phyloP scores from a whole-genome alignment of 2,797 vertebrate genomes.

The Trachops cirrhosus region DNA sequence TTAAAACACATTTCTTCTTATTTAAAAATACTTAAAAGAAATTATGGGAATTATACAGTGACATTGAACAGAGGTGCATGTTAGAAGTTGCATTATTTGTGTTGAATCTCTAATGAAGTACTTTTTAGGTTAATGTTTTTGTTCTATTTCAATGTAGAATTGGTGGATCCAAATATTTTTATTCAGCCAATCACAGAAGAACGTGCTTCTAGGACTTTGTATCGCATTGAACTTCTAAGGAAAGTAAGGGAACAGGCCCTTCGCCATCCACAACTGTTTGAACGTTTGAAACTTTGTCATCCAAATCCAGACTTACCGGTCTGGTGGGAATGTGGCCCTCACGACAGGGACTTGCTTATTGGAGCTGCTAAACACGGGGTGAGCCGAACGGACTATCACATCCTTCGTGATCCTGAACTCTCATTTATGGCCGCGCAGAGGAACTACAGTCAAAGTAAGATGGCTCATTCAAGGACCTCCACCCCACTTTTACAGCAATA shows the following conservation, averaged over 20 bases:
- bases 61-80: not conserved
- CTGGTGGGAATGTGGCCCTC: slow-evolving; percentile 97
- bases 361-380: slow-evolving; percentile 98
- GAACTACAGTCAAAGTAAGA: slow-evolving; percentile 94
- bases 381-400: slow-evolving; percentile 98
- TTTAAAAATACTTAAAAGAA: slow-evolving; percentile 31
- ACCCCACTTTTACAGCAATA: slow-evolving; percentile 87
- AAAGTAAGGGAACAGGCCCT: slow-evolving; percentile 98
- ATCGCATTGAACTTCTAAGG: slow-evolving; percentile 95
- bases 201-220: slow-evolving; percentile 95
- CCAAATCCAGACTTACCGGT: slow-evolving; percentile 94
- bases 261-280: slow-evolving; percentile 91
- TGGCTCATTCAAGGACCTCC: slow-evolving; percentile 82
- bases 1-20: not conserved
- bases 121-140: slow-evolving; percentile 54
- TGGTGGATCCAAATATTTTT: slow-evolving; percentile 91
- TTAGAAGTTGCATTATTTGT: not conserved
- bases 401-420: slow-evolving; percentile 97
- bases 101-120: not conserved
- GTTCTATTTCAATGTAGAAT: slow-evolving; percentile 82
- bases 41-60: not conserved
- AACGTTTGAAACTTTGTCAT: slow-evolving; percentile 94
- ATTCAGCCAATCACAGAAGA: slow-evolving; percentile 99
- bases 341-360: slow-evolving; percentile 96
- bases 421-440: slow-evolving; percentile 95